These are phyloP conservation scores for Xyrichtys novacula DNA, from an alignment of 2,797 vertebrate genomes.

Conservation along the genomic window DNA sequence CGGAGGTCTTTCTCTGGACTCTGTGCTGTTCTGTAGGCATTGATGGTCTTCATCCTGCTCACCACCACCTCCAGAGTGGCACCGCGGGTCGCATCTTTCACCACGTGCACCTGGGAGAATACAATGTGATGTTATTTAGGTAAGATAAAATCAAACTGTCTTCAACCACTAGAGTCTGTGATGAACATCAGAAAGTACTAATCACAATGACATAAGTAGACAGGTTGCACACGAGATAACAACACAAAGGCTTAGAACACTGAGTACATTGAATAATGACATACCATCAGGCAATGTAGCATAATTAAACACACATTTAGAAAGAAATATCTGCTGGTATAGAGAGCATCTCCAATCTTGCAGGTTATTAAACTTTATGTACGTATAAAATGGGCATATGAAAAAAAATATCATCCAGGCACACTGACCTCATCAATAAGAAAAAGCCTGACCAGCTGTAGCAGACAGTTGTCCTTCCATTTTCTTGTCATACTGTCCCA, in stretches of 20 bases:
- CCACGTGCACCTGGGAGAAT: slow-evolving; percentile 89
- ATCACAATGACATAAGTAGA: background rate
- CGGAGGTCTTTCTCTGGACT: slow-evolving; percentile 72
- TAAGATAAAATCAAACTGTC: background rate
- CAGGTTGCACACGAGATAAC: background rate
- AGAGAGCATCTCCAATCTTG: background rate
- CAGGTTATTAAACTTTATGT: background rate
- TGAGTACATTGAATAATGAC: slow-evolving; percentile 15
- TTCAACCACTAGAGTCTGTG: background rate
- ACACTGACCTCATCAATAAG: slow-evolving; percentile 90
- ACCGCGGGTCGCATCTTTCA: slow-evolving; percentile 94
- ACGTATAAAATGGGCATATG: background rate
- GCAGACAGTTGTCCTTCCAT: slow-evolving; percentile 94
- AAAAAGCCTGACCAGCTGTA: slow-evolving; percentile 93
- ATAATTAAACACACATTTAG: slow-evolving; percentile 21
- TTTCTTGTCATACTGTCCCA: slow-evolving; percentile 99
- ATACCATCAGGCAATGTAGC: background rate
- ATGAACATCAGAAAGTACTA: slow-evolving; percentile 1
- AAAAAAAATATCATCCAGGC: slow-evolving; percentile 22
- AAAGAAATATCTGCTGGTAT: slow-evolving; percentile 3
- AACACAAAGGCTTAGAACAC: background rate
- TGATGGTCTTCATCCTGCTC: slow-evolving; percentile 97
- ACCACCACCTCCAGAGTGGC: slow-evolving; percentile 97
- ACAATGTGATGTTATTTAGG: background rate
- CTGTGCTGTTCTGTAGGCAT: slow-evolving; percentile 80